Evolutionary conservation across 2,888 invertebrate genomes (phyloP).

Genomic region (Caenorhabditis doughertyi): DNA sequence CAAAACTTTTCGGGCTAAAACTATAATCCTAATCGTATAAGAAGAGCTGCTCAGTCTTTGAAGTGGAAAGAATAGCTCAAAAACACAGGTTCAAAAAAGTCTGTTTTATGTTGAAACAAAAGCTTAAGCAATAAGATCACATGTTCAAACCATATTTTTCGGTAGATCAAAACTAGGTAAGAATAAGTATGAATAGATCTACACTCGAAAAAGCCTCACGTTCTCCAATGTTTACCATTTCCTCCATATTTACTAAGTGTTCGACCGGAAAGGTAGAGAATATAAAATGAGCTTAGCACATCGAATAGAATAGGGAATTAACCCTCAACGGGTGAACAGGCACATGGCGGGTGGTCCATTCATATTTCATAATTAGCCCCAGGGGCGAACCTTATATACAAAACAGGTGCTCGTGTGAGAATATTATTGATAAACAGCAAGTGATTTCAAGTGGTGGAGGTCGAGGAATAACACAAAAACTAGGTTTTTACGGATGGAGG

Average conservation of each 20-base stretch:
- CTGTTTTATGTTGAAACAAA: no score
- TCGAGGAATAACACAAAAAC: not conserved
- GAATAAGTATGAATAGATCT: no score
- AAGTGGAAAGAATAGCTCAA: no score
- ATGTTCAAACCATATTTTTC: no score
- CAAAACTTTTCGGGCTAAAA: no score
- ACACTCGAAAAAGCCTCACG: not conserved
- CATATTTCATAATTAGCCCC: conserved; percentile 5
- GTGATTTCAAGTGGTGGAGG: conserved; percentile 15
- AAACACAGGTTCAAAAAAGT: no score
- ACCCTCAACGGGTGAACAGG: not conserved
- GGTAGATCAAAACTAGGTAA: no score
- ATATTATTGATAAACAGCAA: conserved; percentile 6
- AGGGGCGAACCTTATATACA: conserved; percentile 8
- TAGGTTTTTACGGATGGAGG: not conserved
- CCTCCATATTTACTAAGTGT: not conserved
- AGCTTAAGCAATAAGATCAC: no score
- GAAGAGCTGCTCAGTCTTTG: no score
- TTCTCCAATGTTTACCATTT: conserved; percentile 1
- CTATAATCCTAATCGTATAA: not conserved
- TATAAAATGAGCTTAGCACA: conserved; percentile 21
- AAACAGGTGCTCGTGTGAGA: not conserved
- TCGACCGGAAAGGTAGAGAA: conserved; percentile 10
- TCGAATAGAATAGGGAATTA: conserved; percentile 26
- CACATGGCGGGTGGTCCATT: conserved; percentile 17